Conservation (phyloP, 2,797 vertebrate species). For the Xenopus petersii region DNA sequence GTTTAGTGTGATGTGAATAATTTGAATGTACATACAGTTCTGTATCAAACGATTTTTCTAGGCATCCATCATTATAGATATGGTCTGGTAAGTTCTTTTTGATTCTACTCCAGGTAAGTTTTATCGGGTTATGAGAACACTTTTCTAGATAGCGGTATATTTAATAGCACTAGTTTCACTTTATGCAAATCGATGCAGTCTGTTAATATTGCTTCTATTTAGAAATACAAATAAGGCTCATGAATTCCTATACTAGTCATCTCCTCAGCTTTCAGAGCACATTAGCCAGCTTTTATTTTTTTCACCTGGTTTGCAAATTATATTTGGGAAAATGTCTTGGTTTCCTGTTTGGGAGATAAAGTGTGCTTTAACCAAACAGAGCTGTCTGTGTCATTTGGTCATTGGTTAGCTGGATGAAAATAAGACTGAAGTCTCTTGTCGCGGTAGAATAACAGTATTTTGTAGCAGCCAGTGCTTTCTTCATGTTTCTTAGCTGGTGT, state of each 20-base stretch:
- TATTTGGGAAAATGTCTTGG: slow-evolving; percentile 29
- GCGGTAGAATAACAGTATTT: not conserved
- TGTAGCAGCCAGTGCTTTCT: not conserved
- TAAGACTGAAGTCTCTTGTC: not conserved
- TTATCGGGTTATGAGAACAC: no score
- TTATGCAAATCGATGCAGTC: no score
- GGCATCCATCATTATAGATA: no score
- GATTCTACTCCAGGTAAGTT: no score
- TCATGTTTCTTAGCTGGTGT: no score
- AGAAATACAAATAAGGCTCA: not conserved
- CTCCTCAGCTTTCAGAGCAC: slow-evolving; percentile 9
- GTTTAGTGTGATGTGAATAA: no score
- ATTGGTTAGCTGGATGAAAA: slow-evolving; percentile 13
- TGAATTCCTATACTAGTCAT: slow-evolving; percentile 3
- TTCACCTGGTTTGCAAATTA: slow-evolving; percentile 19
- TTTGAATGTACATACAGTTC: no score
- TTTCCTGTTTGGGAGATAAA: slow-evolving; percentile 21
- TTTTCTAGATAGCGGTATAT: no score
- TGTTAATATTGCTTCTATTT: no score
- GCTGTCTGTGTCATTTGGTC: not conserved
- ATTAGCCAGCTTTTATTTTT: slow-evolving; percentile 14
- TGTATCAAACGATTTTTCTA: no score
- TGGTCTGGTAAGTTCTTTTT: no score
- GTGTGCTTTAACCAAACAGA: not conserved
- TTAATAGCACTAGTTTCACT: not conserved